Evolutionary conservation across 2,888 invertebrate genomes (phyloP), one percentile per base, ranked within the genome.

Genomic region (Apamea epomidion): DNA sequence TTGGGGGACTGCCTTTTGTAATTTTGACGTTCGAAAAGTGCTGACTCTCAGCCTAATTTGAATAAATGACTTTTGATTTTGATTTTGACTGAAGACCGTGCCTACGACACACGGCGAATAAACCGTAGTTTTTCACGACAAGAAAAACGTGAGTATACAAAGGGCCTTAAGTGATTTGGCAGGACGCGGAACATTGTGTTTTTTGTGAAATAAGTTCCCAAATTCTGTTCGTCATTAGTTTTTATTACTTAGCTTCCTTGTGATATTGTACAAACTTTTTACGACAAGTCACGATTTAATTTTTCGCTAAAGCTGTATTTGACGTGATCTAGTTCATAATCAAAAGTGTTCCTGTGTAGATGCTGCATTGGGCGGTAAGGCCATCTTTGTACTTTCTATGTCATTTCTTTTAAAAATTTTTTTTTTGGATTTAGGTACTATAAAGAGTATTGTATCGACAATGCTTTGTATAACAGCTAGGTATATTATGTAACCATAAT

Each of bases 161-260:
- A 58, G 12, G n/a, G 12, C n/a, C n/a, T 14, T 12, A 48, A 74
- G 2, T 78, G n/a, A 42, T 67, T 58, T 74, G 54, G 60, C 42
- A 71, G 62, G 16, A 67, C 7, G 51, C 42, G 25, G 37, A 5
- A 70, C 6, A 64, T 58, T 58, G 42, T 65, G 54, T 51, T 70
- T 70, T 81, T 65, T 58, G 25, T n/a, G 25, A 48, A 65, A 75
- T 21, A 51, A 58, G 5, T 32, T 48, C 48, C n/a, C 29, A n/a
- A n/a, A n/a, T 32, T 32, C 6, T 32, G 25, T n/a, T 48, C 64
- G n/a, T 45, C 32, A 32, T 71, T 78, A 64, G 25, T 64, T 72
- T 64, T 72, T 73, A 5, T 29, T 48, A 74, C 62, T 37, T 21
- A 58, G 65, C 29, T 70, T 48, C 37, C 18, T 45, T 37, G 12